Percentiles rank a stretch among this genome's conserved stretches.
Evolutionary conservation across 1,140 invertebrate species (phyloP).

Genomic region (Meloidogyne exigua): DNA sequence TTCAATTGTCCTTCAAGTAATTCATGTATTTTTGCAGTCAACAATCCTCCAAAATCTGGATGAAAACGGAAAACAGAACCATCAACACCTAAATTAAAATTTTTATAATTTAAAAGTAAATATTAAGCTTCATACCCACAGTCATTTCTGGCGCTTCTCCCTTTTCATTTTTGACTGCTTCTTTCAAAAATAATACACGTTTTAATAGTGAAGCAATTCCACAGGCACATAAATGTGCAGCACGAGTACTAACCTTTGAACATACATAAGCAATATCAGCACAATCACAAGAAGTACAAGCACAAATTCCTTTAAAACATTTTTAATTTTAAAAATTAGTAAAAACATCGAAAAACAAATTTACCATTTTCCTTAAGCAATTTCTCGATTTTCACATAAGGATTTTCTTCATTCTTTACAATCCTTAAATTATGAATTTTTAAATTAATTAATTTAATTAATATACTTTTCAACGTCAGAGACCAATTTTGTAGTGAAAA

Average conservation of each 20-base stretch:
- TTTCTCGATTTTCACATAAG: conserved; percentile 78
- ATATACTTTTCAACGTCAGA: not conserved
- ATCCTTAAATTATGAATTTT: conserved; percentile 63
- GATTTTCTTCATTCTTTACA: conserved; percentile 73
- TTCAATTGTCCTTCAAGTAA: conserved; percentile 68
- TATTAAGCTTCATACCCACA: conserved; percentile 66
- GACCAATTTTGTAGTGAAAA: not conserved
- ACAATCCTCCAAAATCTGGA: conserved; percentile 92
- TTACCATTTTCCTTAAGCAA: conserved; percentile 82
- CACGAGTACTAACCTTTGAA: conserved; percentile 80
- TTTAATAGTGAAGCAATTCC: conserved; percentile 75
- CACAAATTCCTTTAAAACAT: conserved; percentile 7
- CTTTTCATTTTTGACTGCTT: conserved; percentile 68
- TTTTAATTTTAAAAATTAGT: too few species aligned
- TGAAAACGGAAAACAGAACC: conserved; percentile 96
- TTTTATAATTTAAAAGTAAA: too few species aligned
- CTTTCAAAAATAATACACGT: conserved; percentile 66
- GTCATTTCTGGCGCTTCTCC: conserved; percentile 79
- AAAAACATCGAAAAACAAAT: conserved; percentile 41
- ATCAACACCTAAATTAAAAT: conserved; percentile 93
- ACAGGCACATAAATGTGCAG: conserved; percentile 88
- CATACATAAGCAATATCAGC: conserved; percentile 85
- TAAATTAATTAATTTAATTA: conserved; percentile 10
- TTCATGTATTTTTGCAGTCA: conserved; percentile 83
- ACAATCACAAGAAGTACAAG: conserved; percentile 77